Conservation (phyloP, 2,888 invertebrate species). For the Torymus aiolomorphi region DNA sequence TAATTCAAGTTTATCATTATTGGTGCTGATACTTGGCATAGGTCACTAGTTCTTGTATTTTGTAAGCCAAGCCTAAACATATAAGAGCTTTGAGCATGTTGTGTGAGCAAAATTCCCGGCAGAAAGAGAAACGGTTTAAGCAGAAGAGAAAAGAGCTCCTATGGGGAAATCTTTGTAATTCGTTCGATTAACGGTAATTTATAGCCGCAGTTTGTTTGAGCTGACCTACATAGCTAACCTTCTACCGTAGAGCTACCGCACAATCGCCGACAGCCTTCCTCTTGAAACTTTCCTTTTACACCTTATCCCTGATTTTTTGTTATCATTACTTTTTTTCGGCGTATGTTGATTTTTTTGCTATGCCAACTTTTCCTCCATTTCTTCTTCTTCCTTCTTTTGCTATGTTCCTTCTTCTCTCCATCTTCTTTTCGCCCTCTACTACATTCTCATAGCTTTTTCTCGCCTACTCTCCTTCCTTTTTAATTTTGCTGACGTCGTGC, state of each 20-base stretch:
- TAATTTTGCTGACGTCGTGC: constrained; percentile 18
- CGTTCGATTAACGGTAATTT: constrained; percentile 59
- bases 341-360: not conserved
- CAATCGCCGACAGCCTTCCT: constrained; percentile 7
- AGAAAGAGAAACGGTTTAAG: no score
- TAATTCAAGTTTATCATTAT: no score
- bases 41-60: no score
- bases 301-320: constrained; percentile 49
- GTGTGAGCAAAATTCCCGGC: no score
- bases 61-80: no score
- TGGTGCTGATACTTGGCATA: no score
- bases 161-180: constrained; percentile 57
- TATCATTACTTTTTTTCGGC: constrained; percentile 8
- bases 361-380: constrained; percentile 8
- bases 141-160: constrained; percentile 23
- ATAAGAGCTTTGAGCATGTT: no score
- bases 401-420: not conserved
- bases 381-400: constrained; percentile 15
- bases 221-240: constrained; percentile 54
- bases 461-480: not conserved
- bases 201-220: constrained; percentile 52
- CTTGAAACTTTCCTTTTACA: constrained; percentile 33
- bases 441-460: not conserved
- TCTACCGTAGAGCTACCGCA: constrained; percentile 39
- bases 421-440: not conserved